Evolutionary conservation across 1,140 invertebrate species (phyloP).

Genomic region (Gryllus bimaculatus): DNA sequence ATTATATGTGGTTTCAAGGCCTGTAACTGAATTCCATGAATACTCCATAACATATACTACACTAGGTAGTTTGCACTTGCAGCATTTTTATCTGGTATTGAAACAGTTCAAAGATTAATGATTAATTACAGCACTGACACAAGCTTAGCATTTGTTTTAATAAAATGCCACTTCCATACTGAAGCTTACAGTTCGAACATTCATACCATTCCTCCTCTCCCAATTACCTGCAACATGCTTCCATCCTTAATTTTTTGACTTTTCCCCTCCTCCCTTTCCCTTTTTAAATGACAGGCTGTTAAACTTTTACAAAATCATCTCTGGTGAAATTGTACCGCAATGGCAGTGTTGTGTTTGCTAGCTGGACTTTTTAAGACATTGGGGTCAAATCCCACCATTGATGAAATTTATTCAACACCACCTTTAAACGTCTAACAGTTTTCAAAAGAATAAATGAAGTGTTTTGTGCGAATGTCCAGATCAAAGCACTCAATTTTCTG

Average conservation of each 20-base stretch:
- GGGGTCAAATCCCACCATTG: neutral
- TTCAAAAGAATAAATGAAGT: neutral
- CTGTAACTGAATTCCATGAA: neutral
- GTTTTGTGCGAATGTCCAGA: too few species aligned
- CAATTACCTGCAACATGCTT: neutral
- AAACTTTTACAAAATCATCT: neutral
- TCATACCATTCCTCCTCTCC: neutral
- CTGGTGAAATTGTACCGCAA: neutral
- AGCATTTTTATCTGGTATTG: neutral
- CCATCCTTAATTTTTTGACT: neutral
- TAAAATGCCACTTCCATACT: neutral
- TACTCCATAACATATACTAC: neutral
- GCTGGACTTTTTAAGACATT: neutral
- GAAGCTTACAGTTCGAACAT: neutral
- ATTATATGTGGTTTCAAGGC: neutral
- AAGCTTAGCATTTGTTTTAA: neutral
- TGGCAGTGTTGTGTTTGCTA: neutral
- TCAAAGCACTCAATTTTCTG: too few species aligned
- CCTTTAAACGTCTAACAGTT: neutral
- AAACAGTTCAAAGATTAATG: neutral
- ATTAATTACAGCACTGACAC: neutral
- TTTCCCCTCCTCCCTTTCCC: neutral
- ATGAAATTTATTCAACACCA: neutral
- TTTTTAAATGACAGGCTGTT: neutral
- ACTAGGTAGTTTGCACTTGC: neutral